phyloP scores from a whole-genome alignment of 1,140 invertebrate species.

The Ditylenchus dipsaci region DNA sequence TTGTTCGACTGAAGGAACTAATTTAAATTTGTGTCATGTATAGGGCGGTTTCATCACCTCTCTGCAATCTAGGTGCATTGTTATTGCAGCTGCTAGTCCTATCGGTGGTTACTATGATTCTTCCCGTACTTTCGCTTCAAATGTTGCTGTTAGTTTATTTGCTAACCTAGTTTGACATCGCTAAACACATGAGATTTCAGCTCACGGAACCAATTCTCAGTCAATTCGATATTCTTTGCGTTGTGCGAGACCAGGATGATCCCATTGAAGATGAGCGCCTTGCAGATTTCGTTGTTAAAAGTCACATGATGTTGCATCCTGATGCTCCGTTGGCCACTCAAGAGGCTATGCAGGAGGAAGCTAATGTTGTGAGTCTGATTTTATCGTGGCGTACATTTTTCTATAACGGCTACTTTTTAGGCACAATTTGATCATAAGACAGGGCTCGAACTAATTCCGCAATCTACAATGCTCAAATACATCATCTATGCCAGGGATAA shows the following conservation, averaged over 20 bases:
- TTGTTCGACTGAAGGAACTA: too few species aligned
- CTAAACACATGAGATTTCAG: too few species aligned
- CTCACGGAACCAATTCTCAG: slow-evolving; percentile 94
- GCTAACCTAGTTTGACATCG: too few species aligned
- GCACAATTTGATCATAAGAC: slow-evolving; percentile 23
- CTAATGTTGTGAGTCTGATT: background rate
- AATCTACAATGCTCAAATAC: slow-evolving; percentile 91
- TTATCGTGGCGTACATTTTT: background rate
- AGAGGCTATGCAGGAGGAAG: slow-evolving; percentile 18
- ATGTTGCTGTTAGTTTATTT: slow-evolving; percentile 79
- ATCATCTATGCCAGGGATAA: slow-evolving; percentile 91
- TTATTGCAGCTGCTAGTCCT: slow-evolving; percentile 96
- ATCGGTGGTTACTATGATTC: slow-evolving; percentile 88
- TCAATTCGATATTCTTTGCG: slow-evolving; percentile 93
- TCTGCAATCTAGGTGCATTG: slow-evolving; percentile 87
- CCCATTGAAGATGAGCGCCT: slow-evolving; percentile 72
- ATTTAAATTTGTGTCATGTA: too few species aligned
- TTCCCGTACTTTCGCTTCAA: slow-evolving; percentile 90
- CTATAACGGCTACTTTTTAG: slow-evolving; percentile 2
- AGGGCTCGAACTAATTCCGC: slow-evolving; percentile 72
- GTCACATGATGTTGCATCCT: slow-evolving; percentile 84
- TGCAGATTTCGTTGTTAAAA: slow-evolving; percentile 88
- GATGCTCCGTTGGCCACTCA: slow-evolving; percentile 51
- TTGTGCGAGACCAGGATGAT: slow-evolving; percentile 90
- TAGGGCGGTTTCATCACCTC: slow-evolving; percentile 28